These are phyloP conservation scores for Apotomis betuletana DNA, from an alignment of 2,888 invertebrate species.

Conservation along the genomic window DNA sequence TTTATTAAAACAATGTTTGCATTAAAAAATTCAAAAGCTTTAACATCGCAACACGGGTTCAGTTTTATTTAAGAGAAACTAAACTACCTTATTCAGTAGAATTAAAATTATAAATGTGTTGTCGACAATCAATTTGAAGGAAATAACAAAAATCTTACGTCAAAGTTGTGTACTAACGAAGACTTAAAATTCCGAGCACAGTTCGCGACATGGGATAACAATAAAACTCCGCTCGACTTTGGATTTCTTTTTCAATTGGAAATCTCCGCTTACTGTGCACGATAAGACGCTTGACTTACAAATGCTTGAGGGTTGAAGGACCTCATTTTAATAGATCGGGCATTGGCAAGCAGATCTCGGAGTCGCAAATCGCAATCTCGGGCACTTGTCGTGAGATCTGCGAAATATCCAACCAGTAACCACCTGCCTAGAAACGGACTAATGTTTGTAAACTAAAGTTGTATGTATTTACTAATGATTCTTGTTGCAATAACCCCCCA, in stretches of 20 bases:
- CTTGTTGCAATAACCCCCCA: slow-evolving; percentile 12
- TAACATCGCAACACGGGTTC: neutral
- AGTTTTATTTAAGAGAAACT: neutral
- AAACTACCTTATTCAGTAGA: no score
- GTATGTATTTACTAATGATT: slow-evolving; percentile 14
- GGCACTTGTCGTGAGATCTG: slow-evolving; percentile 26
- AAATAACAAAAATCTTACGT: neutral
- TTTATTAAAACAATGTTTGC: neutral
- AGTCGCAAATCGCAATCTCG: slow-evolving; percentile 12
- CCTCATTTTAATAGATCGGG: slow-evolving; percentile 41
- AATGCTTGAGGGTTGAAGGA: slow-evolving; percentile 40
- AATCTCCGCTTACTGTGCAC: slow-evolving; percentile 38
- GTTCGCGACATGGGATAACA: slow-evolving; percentile 35
- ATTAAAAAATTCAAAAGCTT: neutral
- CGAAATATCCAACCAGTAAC: slow-evolving; percentile 4
- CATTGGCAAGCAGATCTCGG: slow-evolving; percentile 32
- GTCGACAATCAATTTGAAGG: neutral
- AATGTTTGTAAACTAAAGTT: neutral
- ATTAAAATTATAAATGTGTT: no score
- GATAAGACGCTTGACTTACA: slow-evolving; percentile 32
- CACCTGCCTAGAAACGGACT: slow-evolving; percentile 1
- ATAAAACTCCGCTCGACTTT: slow-evolving; percentile 32
- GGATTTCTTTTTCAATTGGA: slow-evolving; percentile 40
- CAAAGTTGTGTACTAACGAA: neutral
- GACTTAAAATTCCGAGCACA: slow-evolving; percentile 22